Conservation (phyloP, 1,140 invertebrate species). For the Polypedilum vanderplanki region DNA sequence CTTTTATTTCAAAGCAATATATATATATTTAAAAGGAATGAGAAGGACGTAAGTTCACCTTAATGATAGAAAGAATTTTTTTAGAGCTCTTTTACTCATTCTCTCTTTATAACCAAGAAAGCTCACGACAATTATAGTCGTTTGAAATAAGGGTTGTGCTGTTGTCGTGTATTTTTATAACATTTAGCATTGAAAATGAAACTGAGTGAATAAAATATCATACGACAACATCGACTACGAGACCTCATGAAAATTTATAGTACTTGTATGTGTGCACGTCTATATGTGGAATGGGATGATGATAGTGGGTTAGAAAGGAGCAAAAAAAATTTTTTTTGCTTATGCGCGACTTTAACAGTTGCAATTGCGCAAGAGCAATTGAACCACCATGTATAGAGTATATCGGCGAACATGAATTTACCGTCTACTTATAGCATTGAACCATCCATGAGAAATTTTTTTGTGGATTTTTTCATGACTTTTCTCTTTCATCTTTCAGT, state of each 20-base stretch:
- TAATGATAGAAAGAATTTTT: too few species aligned
- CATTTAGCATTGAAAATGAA: slow-evolving; percentile 16
- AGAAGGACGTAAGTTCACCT: too few species aligned
- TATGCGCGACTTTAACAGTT: not conserved
- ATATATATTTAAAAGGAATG: too few species aligned
- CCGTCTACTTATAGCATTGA: too few species aligned
- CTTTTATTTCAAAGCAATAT: too few species aligned
- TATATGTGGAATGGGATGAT: too few species aligned
- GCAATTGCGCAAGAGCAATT: not conserved
- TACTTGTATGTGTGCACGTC: not conserved
- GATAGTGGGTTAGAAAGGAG: not conserved
- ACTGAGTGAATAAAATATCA: not conserved
- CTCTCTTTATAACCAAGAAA: too few species aligned
- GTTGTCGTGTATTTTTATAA: not conserved
- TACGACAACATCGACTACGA: not conserved
- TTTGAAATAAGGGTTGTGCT: not conserved
- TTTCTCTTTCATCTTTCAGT: too few species aligned
- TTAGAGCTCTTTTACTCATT: too few species aligned
- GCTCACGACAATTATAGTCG: too few species aligned
- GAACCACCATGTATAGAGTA: not conserved
- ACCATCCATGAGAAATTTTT: too few species aligned
- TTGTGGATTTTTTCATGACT: too few species aligned
- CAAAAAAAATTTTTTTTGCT: not conserved
- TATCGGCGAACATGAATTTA: not conserved
- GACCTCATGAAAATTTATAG: not conserved